Evolutionary conservation across 2,797 vertebrate species (phyloP).

Genomic region (Sebastolobus alascanus): DNA sequence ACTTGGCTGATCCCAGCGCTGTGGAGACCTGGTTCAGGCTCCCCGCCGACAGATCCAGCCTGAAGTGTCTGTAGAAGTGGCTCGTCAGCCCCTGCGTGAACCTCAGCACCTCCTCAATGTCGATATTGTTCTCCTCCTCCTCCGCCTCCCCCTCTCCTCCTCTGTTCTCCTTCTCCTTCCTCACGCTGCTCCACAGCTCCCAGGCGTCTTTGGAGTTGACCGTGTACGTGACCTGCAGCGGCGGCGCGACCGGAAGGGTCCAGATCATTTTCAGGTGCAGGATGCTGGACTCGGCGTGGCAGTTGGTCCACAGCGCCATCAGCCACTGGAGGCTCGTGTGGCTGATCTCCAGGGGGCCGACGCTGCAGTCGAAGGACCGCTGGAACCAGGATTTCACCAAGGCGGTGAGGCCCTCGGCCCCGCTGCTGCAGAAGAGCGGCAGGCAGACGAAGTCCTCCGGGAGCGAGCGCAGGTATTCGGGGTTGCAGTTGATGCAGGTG

Average conservation of each 20-base stretch:
- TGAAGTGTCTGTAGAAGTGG: slow-evolving; percentile 96
- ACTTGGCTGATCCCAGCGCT: slow-evolving; percentile 89
- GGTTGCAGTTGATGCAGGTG: slow-evolving; percentile 87
- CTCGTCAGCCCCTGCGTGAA: slow-evolving; percentile 90
- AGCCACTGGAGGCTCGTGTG: slow-evolving; percentile 91
- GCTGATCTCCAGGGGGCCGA: slow-evolving; percentile 87
- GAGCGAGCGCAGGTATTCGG: slow-evolving; percentile 82
- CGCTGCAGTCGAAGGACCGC: slow-evolving; percentile 92
- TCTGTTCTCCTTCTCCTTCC: slow-evolving; percentile 61
- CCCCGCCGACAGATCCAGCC: slow-evolving; percentile 90
- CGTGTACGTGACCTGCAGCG: slow-evolving; percentile 88
- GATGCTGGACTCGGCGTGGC: slow-evolving; percentile 77
- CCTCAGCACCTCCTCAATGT: slow-evolving; percentile 88
- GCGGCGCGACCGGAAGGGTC: slow-evolving; percentile 85
- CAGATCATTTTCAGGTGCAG: slow-evolving; percentile 87
- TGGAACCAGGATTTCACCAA: slow-evolving; percentile 92
- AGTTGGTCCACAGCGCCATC: slow-evolving; percentile 91
- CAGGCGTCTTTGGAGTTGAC: slow-evolving; percentile 90
- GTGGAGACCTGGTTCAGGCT: slow-evolving; percentile 90
- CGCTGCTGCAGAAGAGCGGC: slow-evolving; percentile 90
- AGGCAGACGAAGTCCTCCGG: slow-evolving; percentile 89
- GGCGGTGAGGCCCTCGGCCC: slow-evolving; percentile 83
- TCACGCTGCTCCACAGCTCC: slow-evolving; percentile 91
- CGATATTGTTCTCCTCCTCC: slow-evolving; percentile 81
- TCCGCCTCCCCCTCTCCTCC: background rate